Conservation (phyloP, 1,140 invertebrate species). For the Pteromalus puparum region DNA sequence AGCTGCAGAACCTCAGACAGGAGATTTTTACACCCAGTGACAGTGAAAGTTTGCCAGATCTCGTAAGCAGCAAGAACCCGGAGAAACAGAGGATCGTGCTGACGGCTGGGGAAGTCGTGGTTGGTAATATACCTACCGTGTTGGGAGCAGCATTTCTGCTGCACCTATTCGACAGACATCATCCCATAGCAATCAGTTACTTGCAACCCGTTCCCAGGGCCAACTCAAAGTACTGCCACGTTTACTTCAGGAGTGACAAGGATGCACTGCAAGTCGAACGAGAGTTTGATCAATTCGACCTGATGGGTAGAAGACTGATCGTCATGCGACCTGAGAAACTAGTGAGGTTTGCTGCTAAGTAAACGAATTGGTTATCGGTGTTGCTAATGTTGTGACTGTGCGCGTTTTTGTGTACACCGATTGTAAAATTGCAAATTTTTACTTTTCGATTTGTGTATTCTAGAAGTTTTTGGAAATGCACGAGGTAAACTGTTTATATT, state of each 20-base stretch:
- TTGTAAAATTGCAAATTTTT: not conserved
- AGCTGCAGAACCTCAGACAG: not conserved
- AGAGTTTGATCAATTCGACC: slow-evolving; percentile 57
- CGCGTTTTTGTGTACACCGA: not conserved
- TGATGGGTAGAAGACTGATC: slow-evolving; percentile 55
- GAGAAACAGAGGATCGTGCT: not conserved
- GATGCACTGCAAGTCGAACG: slow-evolving; percentile 54
- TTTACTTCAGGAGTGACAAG: slow-evolving; percentile 61
- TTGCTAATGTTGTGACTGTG: not conserved
- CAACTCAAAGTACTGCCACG: slow-evolving; percentile 61
- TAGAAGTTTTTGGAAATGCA: not conserved
- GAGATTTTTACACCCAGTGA: no score
- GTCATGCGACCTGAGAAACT: slow-evolving; percentile 53
- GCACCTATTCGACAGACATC: slow-evolving; percentile 62
- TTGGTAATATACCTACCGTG: slow-evolving; percentile 62
- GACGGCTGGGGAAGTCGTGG: slow-evolving; percentile 59
- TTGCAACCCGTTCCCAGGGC: slow-evolving; percentile 43
- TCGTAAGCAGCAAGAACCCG: not conserved
- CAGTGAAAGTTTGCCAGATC: not conserved
- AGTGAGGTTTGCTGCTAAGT: not conserved
- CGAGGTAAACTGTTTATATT: no score
- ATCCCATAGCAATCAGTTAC: slow-evolving; percentile 60
- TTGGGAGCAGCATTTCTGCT: slow-evolving; percentile 59
- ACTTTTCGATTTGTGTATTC: not conserved
- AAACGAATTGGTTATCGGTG: not conserved